These are phyloP conservation scores for Bovichtus diacanthus DNA, from an alignment of 2,797 vertebrate genomes.

Conservation along the genomic window DNA sequence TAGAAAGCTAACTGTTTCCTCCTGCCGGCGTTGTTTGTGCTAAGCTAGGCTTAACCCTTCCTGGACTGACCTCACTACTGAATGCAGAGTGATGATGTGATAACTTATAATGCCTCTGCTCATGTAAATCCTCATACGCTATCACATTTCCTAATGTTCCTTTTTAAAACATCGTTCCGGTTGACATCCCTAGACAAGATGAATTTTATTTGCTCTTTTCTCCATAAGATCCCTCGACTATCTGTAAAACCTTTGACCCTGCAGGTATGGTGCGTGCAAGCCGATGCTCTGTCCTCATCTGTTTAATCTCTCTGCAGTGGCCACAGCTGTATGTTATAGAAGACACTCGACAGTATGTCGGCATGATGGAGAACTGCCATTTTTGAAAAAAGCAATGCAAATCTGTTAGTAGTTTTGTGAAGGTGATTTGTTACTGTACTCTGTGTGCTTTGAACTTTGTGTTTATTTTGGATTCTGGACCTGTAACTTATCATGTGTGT, in stretches of 20 bases:
- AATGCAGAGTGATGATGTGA: neutral
- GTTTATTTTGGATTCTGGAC: too few species aligned
- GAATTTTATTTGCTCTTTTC: neutral
- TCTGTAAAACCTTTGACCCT: constrained; percentile 31
- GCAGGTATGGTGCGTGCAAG: constrained; percentile 41
- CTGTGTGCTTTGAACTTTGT: constrained; percentile 61
- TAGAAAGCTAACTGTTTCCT: neutral
- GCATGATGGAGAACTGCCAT: constrained; percentile 46
- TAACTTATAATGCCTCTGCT: neutral
- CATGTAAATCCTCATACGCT: constrained; percentile 1
- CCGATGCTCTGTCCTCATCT: constrained; percentile 39
- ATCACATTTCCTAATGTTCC: neutral
- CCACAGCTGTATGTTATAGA: constrained; percentile 63
- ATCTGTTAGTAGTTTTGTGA: constrained; percentile 53
- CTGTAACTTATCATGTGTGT: neutral
- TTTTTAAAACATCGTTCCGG: constrained; percentile 3
- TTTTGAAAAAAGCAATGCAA: constrained; percentile 51
- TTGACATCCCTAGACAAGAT: neutral
- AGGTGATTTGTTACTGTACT: constrained; percentile 50
- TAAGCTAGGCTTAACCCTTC: neutral
- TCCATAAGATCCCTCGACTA: constrained; percentile 5
- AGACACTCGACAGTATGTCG: constrained; percentile 31
- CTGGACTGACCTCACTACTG: neutral
- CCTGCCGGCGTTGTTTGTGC: neutral
- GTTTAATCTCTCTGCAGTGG: constrained; percentile 54